phyloP scores from a whole-genome alignment of 2,797 vertebrate species.

The Cyprinella venusta region DNA sequence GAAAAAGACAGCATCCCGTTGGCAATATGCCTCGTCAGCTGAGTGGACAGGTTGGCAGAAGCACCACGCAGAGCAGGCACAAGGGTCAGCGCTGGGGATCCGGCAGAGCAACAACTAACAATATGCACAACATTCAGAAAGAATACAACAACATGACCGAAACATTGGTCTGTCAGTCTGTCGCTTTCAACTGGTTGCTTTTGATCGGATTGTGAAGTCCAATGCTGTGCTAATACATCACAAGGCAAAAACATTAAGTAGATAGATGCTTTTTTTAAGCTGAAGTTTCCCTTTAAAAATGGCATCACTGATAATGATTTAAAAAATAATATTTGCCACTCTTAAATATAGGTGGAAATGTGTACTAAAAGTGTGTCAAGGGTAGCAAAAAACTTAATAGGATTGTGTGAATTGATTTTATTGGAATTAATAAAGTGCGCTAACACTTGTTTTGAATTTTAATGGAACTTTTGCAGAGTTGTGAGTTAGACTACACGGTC shows the following conservation, averaged over 20 bases:
- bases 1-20: conserved; percentile 52
- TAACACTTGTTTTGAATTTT: conserved; percentile 16
- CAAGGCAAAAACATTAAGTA: background rate
- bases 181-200: background rate
- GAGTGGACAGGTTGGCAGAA: conserved; percentile 56
- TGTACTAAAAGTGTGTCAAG: background rate
- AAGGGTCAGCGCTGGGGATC: conserved; percentile 36
- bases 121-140: conserved; percentile 15
- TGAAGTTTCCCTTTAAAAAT: background rate
- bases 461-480: background rate
- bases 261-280: background rate
- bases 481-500: background rate
- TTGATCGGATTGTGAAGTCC: background rate
- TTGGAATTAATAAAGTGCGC: conserved; percentile 8
- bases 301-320: background rate
- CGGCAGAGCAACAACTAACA: background rate
- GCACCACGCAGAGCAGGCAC: conserved; percentile 41
- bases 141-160: background rate
- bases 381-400: background rate
- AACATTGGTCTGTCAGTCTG: background rate
- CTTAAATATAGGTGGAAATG: too few relatives aligned
- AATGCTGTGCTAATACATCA: background rate
- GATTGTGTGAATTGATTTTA: background rate
- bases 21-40: conserved; percentile 56
- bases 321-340: background rate